Evolutionary conservation across 2,888 invertebrate species (phyloP), one percentile per base, ranked within the genome.

Genomic region (Rotaria macrura): DNA sequence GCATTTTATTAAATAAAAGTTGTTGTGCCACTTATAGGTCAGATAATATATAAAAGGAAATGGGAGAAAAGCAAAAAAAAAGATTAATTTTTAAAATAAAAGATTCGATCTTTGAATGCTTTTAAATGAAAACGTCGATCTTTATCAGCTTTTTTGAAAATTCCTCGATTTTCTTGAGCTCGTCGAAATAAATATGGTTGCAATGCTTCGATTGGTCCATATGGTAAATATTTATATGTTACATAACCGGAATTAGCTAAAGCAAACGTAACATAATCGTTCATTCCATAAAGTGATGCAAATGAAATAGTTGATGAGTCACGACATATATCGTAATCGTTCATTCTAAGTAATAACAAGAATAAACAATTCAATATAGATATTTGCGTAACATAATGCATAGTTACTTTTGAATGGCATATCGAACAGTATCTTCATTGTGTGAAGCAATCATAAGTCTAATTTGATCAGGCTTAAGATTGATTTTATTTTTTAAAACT

Each of bases 211-310:
- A 99, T 97, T 0, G 98, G 74, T 0, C 99, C 99, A 90, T 98
- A 99, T 0, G 99, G 99, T 87, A 99, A 96, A 92, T 99, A 99
- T 91, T 98, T 98, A 93, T 98, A 99, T n/a, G 97, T 97, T 0
- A 97, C 98, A 91, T 97, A 99, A 84, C 98, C 98, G 79, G 97
- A 95, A 93, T 92, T 91, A 97, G 97, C 97, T 79, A 79, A 43
- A 25, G 74, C 25, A 43, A 79, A 79, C 10, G 74, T 9, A 2
- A 43, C n/a, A 79, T 79, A 79, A 79, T 79, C 74, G 29, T 43
- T 79, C 43, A 79, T 79, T 12, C 74, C 74, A 79, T 38, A 25
- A 43, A 79, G 93, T 91, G 99, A 99, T 6, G 98, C 99, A 92
- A 99, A 99, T 92, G 98, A 99, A 89, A 99, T 96, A 72, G 97